Evolutionary conservation across 2,113 vertebrate species (phyloP), one percentile per base, ranked within the genome.

Genomic region (Canis aureus): DNA sequence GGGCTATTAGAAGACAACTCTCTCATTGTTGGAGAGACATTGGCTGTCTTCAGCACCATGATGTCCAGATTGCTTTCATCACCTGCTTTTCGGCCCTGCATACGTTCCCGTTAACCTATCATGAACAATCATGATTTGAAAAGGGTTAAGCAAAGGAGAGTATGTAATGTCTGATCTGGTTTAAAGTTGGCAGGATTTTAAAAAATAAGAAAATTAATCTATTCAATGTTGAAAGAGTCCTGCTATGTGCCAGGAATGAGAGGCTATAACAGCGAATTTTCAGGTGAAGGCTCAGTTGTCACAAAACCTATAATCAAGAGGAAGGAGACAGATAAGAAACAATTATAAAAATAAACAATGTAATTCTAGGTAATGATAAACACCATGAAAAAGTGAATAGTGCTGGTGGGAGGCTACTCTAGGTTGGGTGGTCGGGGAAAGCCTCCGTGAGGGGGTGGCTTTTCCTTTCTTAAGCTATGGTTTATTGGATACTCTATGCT

Each of bases 111-210:
- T 20, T 43, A 59, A 60, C 76, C 11, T 59, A 5, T 17, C 27
- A 60, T 3, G 32, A 79, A 80, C 1, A 15, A 87, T 6, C 25
- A 66, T 19, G 76, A 60, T 60, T 93, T 55, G 49, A 38, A 43
- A 94, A 67, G 22, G 49, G 43, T 85, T 82, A 49, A 55, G 79
- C 8, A 89, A 62, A 94, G 8, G 29, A 85, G 6, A 79, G 7
- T 69, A 92, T 23, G 5, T 89, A 94, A 92, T 97, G 91, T 95
- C 67, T 88, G 91, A 62, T 49, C 69, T 91, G 43, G 35, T 60
- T 93, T 92, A 79, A 90, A 84, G 32, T 51, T 57, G 29, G 35
- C 19, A 74, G 53, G 20, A 17, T 93, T 78, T 79, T 11, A 35
- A 62, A 62, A 79, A 80, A 74, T 43, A 62, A 74, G 16, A 90